Base-by-base conservation (phyloP, 2,113 vertebrate species). In the Myodes glareolus region DNA sequence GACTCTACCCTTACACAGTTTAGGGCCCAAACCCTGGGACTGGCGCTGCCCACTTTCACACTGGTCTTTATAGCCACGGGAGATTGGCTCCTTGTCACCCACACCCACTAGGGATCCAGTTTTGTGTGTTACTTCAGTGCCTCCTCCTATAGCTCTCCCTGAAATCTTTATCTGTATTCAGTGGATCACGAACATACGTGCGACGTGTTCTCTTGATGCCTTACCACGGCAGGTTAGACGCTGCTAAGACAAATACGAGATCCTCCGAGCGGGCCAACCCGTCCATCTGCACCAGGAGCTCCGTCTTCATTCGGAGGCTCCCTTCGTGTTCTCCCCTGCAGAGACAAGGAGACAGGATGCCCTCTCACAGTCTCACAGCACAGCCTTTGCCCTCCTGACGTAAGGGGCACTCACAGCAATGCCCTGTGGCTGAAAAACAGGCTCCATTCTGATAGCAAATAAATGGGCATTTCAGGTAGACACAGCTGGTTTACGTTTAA, bases 271-370 rank as follows among this genome's bases (percentile, higher is more conserved):
- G 99, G 3, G 99, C 99, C 97, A 99, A 98, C 81, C 99, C 99
- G 33, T 99, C 99, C 99, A 99, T 99, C 99, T 99, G 99, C 88
- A 99, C 99, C 98, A 99, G 98, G 63, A 99, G 98, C 98, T 99
- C 99, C 0, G 99, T 99, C 98, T 99, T 99, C 99, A 99, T 99
- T 98, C 99, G 98, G 25, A 99, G 99, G 96, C 99, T 99, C 94
- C 99, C 99, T 98, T 99, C 99, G 0, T 99, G 99, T 88, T 99
- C 99, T 31, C 99, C 99, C n/a, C 99, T 99, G 94, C 94, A 95
- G 94, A 97, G 90, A 85, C 45, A 97, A 91, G 96, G 80, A 94
- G 93, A 95, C 0, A 42, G 86, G 84, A 93, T 90, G 96, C 95
- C 85, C n/a, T n/a, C n/a, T n/a, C n/a, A n/a, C n/a, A n/a, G n/a